Evolutionary conservation across 2,797 vertebrate species (phyloP), one percentile per base, ranked within the genome.

Genomic region (Lepidocolaptes lacrymiger): DNA sequence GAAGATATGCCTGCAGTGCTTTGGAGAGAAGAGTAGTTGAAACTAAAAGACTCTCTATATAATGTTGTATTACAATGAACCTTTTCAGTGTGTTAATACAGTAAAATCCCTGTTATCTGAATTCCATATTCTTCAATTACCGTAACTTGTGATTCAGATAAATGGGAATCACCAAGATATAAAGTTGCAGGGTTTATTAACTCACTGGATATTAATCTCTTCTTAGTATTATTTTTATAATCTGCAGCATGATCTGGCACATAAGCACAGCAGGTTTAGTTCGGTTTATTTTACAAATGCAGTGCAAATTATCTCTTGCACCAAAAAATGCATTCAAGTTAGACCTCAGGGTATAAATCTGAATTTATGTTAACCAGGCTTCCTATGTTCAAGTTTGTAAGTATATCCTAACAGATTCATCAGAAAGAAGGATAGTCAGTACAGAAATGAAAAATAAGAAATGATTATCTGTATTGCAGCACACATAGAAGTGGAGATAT

Each of bases 51-150:
- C 8, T 39, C 5, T 80, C 10, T 48, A 28, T 37, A 32, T 56
- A 88, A 69, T 56, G 18, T 28, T 86, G 19, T 62, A 34, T 90
- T 67, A 46, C 17, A 85, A 41, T 46, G 52, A 88, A 77, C 15
- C 2, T 89, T 79, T 86, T 67, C 39, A 51, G 43, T 43, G 27
- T 79, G 9, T 61, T 94, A 36, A 34, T 52, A 32, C 23, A 84
- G 51, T 63, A 76, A 93, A 95, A 78, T 78, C 37, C 21, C n/a
- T 2, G 2, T 49, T 91, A 86, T 83, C 69, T 86, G 76, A 89
- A 83, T 93, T 89, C 59, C 23, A 32, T 86, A 69, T 81, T 93
- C 55, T 92, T 90, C 74, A 72, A 51, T 88, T 88, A 89, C 62
- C 0, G 0, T 73, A 85, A 74, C 58, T 88, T 64, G 39, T 73